A percentile compares a stretch with the other conserved stretches of the same genome.
Evolutionary conservation across 2,113 vertebrate genomes (phyloP).

Genomic region (Calcarius ornatus): DNA sequence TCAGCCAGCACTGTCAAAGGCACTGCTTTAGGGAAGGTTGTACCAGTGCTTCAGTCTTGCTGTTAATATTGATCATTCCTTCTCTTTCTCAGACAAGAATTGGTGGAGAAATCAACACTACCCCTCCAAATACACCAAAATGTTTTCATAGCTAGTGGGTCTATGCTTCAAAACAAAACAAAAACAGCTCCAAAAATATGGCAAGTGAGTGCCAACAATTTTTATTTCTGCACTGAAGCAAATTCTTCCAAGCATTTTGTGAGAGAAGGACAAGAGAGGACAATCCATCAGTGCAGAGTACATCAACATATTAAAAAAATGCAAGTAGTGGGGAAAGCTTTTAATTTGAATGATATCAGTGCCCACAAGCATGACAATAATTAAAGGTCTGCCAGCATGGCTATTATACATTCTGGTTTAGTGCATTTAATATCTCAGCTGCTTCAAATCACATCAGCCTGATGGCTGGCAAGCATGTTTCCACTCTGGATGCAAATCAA

Average conservation of each 20-base stretch:
- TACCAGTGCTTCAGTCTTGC: background rate
- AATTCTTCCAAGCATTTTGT: constrained; percentile 26
- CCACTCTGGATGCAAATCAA: constrained; percentile 66
- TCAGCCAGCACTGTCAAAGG: background rate
- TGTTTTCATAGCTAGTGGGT: background rate
- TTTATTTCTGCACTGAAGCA: constrained; percentile 21
- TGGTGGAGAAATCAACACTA: background rate
- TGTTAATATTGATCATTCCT: background rate
- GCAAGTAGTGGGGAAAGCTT: constrained; percentile 53
- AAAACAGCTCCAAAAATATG: background rate
- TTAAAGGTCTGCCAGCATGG: constrained; percentile 67
- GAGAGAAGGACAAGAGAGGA: constrained; percentile 60
- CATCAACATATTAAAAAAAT: constrained; percentile 57
- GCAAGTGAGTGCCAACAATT: background rate
- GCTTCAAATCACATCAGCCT: constrained; percentile 64
- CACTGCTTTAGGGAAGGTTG: background rate
- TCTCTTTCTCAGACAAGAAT: background rate
- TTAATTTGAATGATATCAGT: constrained; percentile 67
- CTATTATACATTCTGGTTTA: constrained; percentile 65
- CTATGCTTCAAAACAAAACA: background rate
- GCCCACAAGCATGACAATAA: constrained; percentile 65
- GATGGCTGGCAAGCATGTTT: constrained; percentile 56
- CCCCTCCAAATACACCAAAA: background rate
- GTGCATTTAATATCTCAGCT: constrained; percentile 68
- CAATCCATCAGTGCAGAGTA: constrained; percentile 45